These are phyloP conservation scores for Rhea americana DNA, from an alignment of 2,113 vertebrate genomes.

Conservation along the genomic window DNA sequence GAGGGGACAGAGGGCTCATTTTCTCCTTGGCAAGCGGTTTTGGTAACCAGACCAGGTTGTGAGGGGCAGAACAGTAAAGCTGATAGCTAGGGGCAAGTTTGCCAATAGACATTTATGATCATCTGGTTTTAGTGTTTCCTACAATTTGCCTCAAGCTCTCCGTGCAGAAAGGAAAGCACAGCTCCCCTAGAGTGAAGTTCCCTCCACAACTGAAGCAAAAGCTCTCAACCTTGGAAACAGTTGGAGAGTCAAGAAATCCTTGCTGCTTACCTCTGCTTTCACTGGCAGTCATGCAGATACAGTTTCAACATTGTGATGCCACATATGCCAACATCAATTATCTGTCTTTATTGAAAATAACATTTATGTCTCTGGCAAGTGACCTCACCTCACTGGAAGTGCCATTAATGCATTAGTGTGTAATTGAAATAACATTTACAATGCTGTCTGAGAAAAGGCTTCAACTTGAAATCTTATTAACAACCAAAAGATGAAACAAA, in stretches of 20 bases:
- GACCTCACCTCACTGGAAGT: background rate
- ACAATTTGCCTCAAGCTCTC: background rate
- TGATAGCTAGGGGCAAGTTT: background rate
- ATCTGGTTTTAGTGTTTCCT: background rate
- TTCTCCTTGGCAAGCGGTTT: background rate
- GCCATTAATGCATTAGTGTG: background rate
- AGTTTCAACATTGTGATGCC: background rate
- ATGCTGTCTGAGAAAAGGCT: background rate
- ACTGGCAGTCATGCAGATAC: background rate
- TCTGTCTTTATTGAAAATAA: constrained; percentile 13
- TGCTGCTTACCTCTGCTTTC: background rate
- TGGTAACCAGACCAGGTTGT: background rate
- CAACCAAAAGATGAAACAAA: background rate
- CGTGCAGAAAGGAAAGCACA: background rate
- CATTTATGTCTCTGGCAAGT: background rate
- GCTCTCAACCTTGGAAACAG: background rate
- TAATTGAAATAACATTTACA: background rate
- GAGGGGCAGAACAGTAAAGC: background rate
- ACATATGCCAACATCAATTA: constrained; percentile 6
- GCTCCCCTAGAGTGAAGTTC: background rate
- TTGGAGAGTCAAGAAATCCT: background rate
- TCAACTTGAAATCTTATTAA: background rate
- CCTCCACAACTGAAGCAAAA: background rate
- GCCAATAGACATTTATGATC: background rate
- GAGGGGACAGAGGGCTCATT: background rate